Evolutionary conservation across 2,113 vertebrate genomes (phyloP).

Genomic region (Lates calcarifer): DNA sequence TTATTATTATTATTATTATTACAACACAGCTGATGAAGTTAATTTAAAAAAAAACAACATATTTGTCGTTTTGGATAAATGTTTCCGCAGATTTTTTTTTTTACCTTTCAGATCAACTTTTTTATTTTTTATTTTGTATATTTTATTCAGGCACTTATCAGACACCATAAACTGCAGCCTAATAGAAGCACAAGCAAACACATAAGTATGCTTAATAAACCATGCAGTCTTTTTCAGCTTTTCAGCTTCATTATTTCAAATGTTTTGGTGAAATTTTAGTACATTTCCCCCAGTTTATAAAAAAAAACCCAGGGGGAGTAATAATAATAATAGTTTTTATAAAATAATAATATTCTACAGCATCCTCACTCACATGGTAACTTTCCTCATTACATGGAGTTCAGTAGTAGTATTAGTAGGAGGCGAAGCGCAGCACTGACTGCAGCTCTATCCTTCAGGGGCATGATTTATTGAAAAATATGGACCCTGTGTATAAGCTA

Average conservation of each 20-base stretch:
- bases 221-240: neutral
- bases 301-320: too few species aligned
- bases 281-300: neutral
- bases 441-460: conserved; percentile 55
- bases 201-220: too few species aligned
- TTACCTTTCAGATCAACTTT: too few species aligned
- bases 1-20: neutral
- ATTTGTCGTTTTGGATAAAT: neutral
- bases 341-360: too few species aligned
- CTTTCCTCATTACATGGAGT: conserved; percentile 38
- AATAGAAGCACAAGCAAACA: too few species aligned
- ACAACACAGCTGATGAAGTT: neutral
- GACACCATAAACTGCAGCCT: neutral
- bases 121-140: neutral
- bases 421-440: neutral
- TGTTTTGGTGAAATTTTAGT: too few species aligned
- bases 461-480: conserved; percentile 80
- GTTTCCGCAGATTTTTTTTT: neutral
- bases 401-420: conserved; percentile 3
- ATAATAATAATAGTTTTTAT: neutral
- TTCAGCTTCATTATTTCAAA: too few species aligned
- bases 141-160: neutral
- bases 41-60: too few species aligned
- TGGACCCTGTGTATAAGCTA: conserved; percentile 71
- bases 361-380: neutral